Evolutionary conservation across 2,113 vertebrate species (phyloP), one percentile per base, ranked within the genome.

Genomic region (Scophthalmus maximus): DNA sequence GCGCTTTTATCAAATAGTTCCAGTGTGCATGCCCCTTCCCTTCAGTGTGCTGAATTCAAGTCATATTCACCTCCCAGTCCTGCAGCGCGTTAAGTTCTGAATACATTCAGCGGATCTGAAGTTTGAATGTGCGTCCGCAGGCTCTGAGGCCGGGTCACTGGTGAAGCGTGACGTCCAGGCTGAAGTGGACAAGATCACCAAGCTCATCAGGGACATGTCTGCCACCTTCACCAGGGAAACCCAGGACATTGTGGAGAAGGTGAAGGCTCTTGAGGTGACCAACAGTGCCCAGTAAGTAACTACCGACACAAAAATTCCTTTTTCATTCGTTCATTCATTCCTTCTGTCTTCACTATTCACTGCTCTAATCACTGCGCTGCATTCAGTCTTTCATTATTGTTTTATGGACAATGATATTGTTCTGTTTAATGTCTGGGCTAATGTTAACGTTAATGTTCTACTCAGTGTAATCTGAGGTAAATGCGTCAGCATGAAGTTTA

Each of bases 271-370:
- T 1, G 81, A 91, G 58, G 47, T 92, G 77, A 68, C 82, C 78
- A 83, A 67, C 86, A 73, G 78, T 18, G 89, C 91, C 6, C 85
- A 87, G 91, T 93, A 68, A 90, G 88, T 89, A 12, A 29, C 51
- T 9, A 12, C 30, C 60, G 25, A 17, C 30, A 52, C 14, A 44
- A 15, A 27, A 2, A 44, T 38, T 10, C 36, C n/a, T n/a, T n/a
- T n/a, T n/a, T n/a, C n/a, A n/a, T n/a, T n/a, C n/a, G n/a, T n/a
- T n/a, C n/a, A n/a, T n/a, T n/a, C n/a, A n/a, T n/a, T n/a, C n/a
- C n/a, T n/a, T n/a, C n/a, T n/a, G n/a, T n/a, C n/a, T n/a, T n/a
- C n/a, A n/a, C n/a, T n/a, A n/a, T n/a, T n/a, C n/a, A n/a, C n/a
- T n/a, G n/a, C n/a, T n/a, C n/a, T n/a, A n/a, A n/a, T n/a, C n/a